A percentile compares a stretch with the other conserved stretches of the same genome.
Conservation (phyloP, 2,888 invertebrate genomes). For the Oconnorella tubifera region DNA sequence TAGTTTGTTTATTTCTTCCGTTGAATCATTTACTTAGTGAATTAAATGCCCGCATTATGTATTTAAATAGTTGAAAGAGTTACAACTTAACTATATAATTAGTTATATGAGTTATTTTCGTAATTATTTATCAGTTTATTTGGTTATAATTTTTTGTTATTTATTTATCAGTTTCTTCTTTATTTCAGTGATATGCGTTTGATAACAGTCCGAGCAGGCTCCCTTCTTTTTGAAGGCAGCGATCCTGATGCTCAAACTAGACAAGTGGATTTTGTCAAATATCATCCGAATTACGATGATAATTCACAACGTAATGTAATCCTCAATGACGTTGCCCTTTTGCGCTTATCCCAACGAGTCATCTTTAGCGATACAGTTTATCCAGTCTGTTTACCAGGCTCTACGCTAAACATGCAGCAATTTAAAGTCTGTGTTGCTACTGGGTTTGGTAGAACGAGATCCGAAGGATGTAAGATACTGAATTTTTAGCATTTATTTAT, state of each 20-base stretch:
- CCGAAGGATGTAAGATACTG: background rate
- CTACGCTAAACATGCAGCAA: background rate
- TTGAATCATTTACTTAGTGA: no score
- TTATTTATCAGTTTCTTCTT: no score
- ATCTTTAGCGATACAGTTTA: slow-evolving; percentile 6
- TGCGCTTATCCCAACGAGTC: slow-evolving; percentile 2
- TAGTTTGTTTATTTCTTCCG: no score
- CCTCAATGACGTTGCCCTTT: slow-evolving; percentile 12
- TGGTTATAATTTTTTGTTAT: no score
- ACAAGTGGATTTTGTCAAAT: background rate
- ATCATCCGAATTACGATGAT: background rate
- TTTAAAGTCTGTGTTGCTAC: slow-evolving; percentile 12
- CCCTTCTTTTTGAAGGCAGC: background rate
- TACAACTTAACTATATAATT: no score
- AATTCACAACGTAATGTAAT: background rate
- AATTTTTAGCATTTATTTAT: no score
- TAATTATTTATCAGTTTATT: no score
- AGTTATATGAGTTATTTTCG: no score
- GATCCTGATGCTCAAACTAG: background rate
- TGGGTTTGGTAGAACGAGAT: slow-evolving; percentile 11
- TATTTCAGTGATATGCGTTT: background rate
- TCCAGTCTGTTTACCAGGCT: slow-evolving; percentile 9
- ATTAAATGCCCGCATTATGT: no score
- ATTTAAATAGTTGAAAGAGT: no score
- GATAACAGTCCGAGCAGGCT: background rate